A percentile compares a stretch with the other conserved stretches of the same genome.
These are phyloP conservation scores for Eristalis arbustorum DNA, from an alignment of 2,888 invertebrate species.

Conservation along the genomic window DNA sequence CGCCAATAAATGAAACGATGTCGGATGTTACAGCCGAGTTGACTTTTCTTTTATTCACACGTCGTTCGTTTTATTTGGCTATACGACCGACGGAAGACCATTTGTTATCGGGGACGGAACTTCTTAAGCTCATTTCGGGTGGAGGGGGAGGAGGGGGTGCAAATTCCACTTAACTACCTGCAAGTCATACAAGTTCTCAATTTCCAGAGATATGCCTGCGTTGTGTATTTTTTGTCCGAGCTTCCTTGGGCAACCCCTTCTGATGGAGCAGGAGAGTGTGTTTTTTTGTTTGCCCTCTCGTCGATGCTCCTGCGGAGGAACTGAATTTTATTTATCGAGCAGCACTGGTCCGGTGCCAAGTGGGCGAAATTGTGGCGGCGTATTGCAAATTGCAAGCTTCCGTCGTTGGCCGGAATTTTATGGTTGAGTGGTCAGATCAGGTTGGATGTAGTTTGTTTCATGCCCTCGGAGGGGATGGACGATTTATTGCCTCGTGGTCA, in stretches of 20 bases:
- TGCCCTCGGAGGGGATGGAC: not conserved
- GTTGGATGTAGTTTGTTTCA: conserved; percentile 15
- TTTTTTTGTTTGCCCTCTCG: not conserved
- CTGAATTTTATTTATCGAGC: conserved; percentile 55
- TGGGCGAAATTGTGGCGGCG: conserved; percentile 36
- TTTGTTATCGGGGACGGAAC: conserved; percentile 29
- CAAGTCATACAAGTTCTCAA: conserved; percentile 59
- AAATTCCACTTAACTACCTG: conserved; percentile 58
- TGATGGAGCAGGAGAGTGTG: not conserved
- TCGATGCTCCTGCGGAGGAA: conserved; percentile 22
- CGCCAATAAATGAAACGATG: conserved; percentile 53
- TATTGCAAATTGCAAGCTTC: conserved; percentile 54
- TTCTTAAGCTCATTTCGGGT: conserved; percentile 40
- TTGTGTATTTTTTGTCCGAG: not conserved
- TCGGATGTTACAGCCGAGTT: conserved; percentile 34
- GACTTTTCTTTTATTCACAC: conserved; percentile 50
- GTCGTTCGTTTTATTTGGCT: conserved; percentile 26
- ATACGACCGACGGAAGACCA: not conserved
- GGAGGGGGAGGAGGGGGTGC: not conserved
- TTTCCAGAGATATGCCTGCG: conserved; percentile 12
- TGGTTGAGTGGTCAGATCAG: conserved; percentile 49
- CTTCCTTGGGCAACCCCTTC: not conserved
- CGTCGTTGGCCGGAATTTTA: conserved; percentile 40
- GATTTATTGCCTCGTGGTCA: conserved; percentile 26
- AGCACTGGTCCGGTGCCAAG: conserved; percentile 12